Evolutionary conservation across 2,888 invertebrate genomes (phyloP).

Genomic region (Orchestes rusci): DNA sequence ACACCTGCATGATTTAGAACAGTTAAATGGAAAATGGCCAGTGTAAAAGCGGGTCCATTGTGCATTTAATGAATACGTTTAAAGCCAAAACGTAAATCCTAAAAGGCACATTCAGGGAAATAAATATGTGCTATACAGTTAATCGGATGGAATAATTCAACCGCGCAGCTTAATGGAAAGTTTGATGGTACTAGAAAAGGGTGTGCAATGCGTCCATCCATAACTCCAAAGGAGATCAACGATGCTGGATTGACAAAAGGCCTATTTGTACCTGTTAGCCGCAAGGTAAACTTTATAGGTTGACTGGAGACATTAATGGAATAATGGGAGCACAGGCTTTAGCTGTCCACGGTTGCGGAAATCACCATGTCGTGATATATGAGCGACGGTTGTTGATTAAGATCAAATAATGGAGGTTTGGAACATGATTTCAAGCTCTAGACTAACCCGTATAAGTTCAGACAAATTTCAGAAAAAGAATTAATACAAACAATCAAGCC

Average conservation of each 20-base stretch:
- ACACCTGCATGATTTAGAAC: slow-evolving; percentile 10
- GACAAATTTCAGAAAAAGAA: no score
- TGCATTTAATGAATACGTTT: slow-evolving; percentile 18
- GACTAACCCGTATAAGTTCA: no score
- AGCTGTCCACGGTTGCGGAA: slow-evolving; percentile 3
- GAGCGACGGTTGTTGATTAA: no score
- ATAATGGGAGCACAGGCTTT: slow-evolving; percentile 12
- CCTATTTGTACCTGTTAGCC: slow-evolving; percentile 8
- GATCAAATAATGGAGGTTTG: no score
- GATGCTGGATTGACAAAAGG: slow-evolving; percentile 17
- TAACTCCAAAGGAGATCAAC: slow-evolving; percentile 16
- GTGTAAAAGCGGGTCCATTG: slow-evolving; percentile 13
- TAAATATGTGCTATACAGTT: slow-evolving; percentile 10
- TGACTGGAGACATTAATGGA: slow-evolving; percentile 5
- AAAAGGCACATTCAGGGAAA: slow-evolving; percentile 13
- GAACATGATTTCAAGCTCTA: no score
- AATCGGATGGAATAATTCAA: slow-evolving; percentile 11
- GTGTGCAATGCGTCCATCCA: no score
- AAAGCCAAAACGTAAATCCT: slow-evolving; percentile 12
- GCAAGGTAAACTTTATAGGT: slow-evolving; percentile 14
- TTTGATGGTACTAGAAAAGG: no score
- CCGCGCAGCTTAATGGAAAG: no score
- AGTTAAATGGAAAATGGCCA: slow-evolving; percentile 11
- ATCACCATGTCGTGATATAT: no score
- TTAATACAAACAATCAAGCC: no score